A percentile compares a stretch with the other conserved stretches of the same genome.
Evolutionary conservation across 2,113 vertebrate species (phyloP).

Genomic region (Gavialis gangeticus): DNA sequence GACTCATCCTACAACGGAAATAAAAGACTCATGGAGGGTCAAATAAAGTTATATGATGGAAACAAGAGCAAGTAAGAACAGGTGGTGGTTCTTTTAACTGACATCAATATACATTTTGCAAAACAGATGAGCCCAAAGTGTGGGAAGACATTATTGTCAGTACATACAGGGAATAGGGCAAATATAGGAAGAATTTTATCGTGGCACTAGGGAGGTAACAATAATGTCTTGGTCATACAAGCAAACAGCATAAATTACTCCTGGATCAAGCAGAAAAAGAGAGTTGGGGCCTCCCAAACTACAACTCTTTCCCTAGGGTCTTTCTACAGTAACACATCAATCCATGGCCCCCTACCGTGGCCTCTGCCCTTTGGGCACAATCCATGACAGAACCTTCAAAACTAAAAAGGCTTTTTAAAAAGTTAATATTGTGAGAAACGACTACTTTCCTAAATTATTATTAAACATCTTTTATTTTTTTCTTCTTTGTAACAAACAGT

Average conservation of each 20-base stretch:
- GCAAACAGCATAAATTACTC: not conserved
- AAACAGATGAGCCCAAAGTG: slow-evolving; percentile 59
- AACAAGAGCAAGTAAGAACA: slow-evolving; percentile 61
- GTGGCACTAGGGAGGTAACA: slow-evolving; percentile 18
- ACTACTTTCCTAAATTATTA: no score
- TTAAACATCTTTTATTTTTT: no score
- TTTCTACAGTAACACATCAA: no score
- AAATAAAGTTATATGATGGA: slow-evolving; percentile 46
- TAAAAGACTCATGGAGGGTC: slow-evolving; percentile 48
- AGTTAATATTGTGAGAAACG: no score
- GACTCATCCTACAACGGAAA: slow-evolving; percentile 3
- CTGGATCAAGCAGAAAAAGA: not conserved
- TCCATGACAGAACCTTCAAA: no score
- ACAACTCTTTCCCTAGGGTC: no score
- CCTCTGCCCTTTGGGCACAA: no score
- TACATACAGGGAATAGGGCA: slow-evolving; percentile 41
- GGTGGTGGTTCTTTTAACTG: slow-evolving; percentile 45
- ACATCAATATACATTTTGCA: slow-evolving; percentile 40
- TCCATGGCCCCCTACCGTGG: no score
- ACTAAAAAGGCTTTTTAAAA: no score
- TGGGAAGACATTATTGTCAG: slow-evolving; percentile 45
- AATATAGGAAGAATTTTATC: slow-evolving; percentile 46
- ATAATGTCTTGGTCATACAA: no score
- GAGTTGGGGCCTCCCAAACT: not conserved
- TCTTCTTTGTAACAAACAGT: no score